These are phyloP conservation scores for Atopsyche davidsoni DNA, from an alignment of 1,140 invertebrate genomes.

Conservation along the genomic window DNA sequence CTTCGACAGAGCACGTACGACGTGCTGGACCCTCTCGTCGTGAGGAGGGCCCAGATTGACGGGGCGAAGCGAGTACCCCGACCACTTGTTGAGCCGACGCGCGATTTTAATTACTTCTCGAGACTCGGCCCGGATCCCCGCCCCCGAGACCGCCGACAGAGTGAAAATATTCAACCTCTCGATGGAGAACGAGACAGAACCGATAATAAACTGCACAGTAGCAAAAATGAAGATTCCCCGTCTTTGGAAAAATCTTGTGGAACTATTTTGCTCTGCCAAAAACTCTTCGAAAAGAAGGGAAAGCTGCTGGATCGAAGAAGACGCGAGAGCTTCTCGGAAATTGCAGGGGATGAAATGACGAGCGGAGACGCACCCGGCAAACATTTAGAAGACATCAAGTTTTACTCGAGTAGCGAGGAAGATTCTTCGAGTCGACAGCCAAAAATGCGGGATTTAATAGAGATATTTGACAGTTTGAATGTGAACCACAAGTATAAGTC, in stretches of 20 bases:
- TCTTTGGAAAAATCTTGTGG: constrained; percentile 3
- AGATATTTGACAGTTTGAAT: constrained; percentile 25
- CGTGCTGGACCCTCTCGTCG: background rate
- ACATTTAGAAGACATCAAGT: constrained; percentile 2
- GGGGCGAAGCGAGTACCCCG: too few relatives aligned
- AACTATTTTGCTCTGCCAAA: constrained; percentile 3
- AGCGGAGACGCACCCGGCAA: constrained; percentile 10
- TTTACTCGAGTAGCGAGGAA: background rate
- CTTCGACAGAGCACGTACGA: background rate
- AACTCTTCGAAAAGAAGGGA: constrained; percentile 18
- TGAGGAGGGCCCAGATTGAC: background rate
- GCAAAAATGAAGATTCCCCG: constrained; percentile 1
- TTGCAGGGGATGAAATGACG: constrained; percentile 2
- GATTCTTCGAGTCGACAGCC: constrained; percentile 8
- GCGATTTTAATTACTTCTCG: too few relatives aligned
- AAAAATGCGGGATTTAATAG: constrained; percentile 21
- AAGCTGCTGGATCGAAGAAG: constrained; percentile 25
- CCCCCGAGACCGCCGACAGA: too few relatives aligned
- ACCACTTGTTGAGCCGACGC: too few relatives aligned
- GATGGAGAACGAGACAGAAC: too few relatives aligned
- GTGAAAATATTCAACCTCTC: too few relatives aligned
- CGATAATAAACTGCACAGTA: too few relatives aligned
- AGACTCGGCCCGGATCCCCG: too few relatives aligned
- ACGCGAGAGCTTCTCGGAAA: constrained; percentile 18
- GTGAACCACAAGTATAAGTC: constrained; percentile 20